Base-by-base conservation (phyloP, 2,888 invertebrate genomes). In the Nematopogon swammerdamellus region DNA sequence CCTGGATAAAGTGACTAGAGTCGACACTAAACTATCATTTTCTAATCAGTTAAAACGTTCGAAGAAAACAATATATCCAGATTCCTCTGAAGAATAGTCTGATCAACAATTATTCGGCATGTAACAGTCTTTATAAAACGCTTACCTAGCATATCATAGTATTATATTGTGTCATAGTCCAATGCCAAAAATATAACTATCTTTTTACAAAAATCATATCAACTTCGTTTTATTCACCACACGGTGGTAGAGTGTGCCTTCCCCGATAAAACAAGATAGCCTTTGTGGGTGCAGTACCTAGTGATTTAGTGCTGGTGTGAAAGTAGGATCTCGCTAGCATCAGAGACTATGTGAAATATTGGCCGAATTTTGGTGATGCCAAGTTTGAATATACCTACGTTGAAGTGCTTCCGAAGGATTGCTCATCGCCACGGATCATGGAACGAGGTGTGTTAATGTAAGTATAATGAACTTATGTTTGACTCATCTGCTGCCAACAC, bases 71-170 rank as follows among this genome's bases (percentile, higher is more conserved):
- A 74, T 72, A 76, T 76, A 74, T 75, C 64, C 75, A 74, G 73
- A 77, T 77, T 77, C 77, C 77, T 77, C 75, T 77, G 70, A 76
- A 70, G 75, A 76, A 79, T 77, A 77, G 77, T 77, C 77, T 79
- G 79, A 79, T 75, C 76, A 77, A 73, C 72, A 66, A 77, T 74
- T 77, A 76, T 77, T 76, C 75, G 77, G 77, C 77, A 77, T 77
- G 77, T 77, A 74, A 77, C 77, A 76, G 77, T 79, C 77, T 79
- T 77, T 76, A 77, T 77, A 76, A 79, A 79, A 76, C 79, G 79
- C 79, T 79, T 79, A 79, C 75, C 76, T 79, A 79, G 79, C 79
- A 79, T 79, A 79, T 79, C 79, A 79, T 79, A 77, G 79, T 79
- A 79, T 79, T 77, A 77, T 79, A 79, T 79, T 77, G 79, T 77